Base-by-base conservation (phyloP, 2,888 invertebrate species). In the Eristalis arbustorum region DNA sequence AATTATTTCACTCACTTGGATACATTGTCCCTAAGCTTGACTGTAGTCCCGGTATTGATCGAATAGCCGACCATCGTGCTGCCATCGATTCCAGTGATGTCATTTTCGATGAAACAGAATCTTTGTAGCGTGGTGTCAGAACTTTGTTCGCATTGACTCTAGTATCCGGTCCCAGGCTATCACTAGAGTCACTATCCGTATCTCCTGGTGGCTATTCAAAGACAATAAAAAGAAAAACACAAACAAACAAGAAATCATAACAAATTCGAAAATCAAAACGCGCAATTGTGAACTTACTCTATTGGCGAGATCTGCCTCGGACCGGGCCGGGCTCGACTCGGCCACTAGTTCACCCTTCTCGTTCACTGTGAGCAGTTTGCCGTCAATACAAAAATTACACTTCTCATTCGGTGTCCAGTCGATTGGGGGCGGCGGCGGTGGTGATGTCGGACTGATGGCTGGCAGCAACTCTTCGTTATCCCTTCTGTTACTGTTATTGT, bases 331-430 rank as follows among this genome's bases (percentile, higher is more conserved):
- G 90, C 91, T 91, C 88, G 92, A 91, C 91, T 93, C 93, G 89
- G 92, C 92, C 91, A 93, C 93, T 90, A 93, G 89, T 90, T 93
- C 92, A 84, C 93, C 93, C 89, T 91, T 91, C 89, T 92, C 91
- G 92, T 92, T 93, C 90, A 93, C 93, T 90, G 92, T 93, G 91
- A 93, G 94, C 93, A 95, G 94, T 93, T 95, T 95, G 93, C 95
- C 95, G 94, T 95, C 95, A 92, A 95, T 95, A 93, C 97, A 97
- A 93, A 97, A 96, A 94, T 96, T 95, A 93, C 97, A 97, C 94
- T 96, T 96, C 92, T 96, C 96, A 92, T 96, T 94, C 90, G 97
- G 97, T 93, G 95, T 96, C 97, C 97, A 97, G 93, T 97, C 97
- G 91, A 94, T 92, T 68, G 95, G 95, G 88, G 90, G 90, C 88